Evolutionary conservation across 2,888 invertebrate species (phyloP), one percentile per base, ranked within the genome.

Genomic region (Pterostichus madidus): DNA sequence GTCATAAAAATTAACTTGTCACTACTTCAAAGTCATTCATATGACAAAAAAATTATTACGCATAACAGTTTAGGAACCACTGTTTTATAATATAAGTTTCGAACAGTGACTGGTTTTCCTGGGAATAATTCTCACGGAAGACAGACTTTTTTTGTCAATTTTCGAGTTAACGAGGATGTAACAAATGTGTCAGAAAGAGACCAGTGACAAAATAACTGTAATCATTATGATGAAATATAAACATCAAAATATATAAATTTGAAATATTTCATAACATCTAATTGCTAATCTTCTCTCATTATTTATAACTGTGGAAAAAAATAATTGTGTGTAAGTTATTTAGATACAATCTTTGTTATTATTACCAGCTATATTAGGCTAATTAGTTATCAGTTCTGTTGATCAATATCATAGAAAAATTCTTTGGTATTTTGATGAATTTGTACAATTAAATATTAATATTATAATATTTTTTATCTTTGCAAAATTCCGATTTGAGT

Each of bases 261-360:
- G 24, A 75, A 75, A 75, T 52, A 75, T 75, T 75, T 75, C 75
- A 75, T 52, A 75, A 75, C 52, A 32, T 52, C 31, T 49, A 75
- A 75, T 24, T 49, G 52, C 75, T 75, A 52, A 75, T 75, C 31
- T 75, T 52, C 49, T 0, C 31, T 52, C 31, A 75, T 52, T 75
- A 75, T 75, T 75, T 75, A 71, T 17, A 71, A 46, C 71, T 71
- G 71, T 71, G 71, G 49, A 71, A 71, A 71, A 71, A 53, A 71
- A 71, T 35, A 68, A 68, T 68, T 68, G 44, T 39, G 68, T 44
- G 5, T n/a, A 35, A 64, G n/a, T 64, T 64, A 35, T 32, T 35
- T 24, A 71, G 71, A 71, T 71, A 17, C 24, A 46, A 71, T 71
- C 71, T 71, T 46, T n/a, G 17, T 44, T 71, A 71, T 71, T 31